Conservation (phyloP, 2,797 vertebrate species). For the Xenopus petersii region DNA sequence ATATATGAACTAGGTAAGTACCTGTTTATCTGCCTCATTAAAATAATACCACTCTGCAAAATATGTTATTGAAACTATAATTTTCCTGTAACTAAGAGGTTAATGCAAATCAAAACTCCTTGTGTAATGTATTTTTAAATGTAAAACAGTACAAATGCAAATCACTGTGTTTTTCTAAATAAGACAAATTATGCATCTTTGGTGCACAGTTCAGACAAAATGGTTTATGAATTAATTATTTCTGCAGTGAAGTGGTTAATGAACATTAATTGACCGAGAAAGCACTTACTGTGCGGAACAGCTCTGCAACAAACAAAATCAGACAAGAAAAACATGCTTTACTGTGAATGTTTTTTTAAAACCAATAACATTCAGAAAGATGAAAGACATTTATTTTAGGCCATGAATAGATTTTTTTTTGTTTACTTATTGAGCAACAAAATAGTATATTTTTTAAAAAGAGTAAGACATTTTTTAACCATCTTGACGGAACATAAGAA, state of each 20-base stretch:
- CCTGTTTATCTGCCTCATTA: too few relatives aligned
- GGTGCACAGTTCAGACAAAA: constrained; percentile 21
- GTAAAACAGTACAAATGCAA: constrained; percentile 42
- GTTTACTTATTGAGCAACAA: constrained; percentile 56
- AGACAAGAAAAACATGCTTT: constrained; percentile 54
- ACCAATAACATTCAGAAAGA: constrained; percentile 52
- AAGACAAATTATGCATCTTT: constrained; percentile 33
- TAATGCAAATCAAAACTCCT: too few relatives aligned
- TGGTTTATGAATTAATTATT: constrained; percentile 46
- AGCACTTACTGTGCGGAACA: constrained; percentile 42
- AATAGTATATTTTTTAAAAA: constrained; percentile 55
- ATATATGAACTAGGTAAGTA: too few relatives aligned
- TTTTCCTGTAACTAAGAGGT: too few relatives aligned
- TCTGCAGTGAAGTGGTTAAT: constrained; percentile 52
- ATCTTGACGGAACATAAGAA: constrained; percentile 70
- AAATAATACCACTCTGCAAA: too few relatives aligned
- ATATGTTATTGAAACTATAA: too few relatives aligned
- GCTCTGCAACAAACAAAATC: constrained; percentile 52
- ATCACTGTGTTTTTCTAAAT: constrained; percentile 31
- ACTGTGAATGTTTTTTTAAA: constrained; percentile 54
- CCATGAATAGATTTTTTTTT: constrained; percentile 43
- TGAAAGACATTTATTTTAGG: constrained; percentile 52
- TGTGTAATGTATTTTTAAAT: constrained; percentile 17
- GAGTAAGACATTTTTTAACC: constrained; percentile 58
- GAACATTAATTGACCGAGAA: constrained; percentile 50